A percentile compares a stretch with the other conserved stretches of the same genome.
Evolutionary conservation across 2,113 vertebrate genomes (phyloP).

Genomic region (Pyrgilauda ruficollis): DNA sequence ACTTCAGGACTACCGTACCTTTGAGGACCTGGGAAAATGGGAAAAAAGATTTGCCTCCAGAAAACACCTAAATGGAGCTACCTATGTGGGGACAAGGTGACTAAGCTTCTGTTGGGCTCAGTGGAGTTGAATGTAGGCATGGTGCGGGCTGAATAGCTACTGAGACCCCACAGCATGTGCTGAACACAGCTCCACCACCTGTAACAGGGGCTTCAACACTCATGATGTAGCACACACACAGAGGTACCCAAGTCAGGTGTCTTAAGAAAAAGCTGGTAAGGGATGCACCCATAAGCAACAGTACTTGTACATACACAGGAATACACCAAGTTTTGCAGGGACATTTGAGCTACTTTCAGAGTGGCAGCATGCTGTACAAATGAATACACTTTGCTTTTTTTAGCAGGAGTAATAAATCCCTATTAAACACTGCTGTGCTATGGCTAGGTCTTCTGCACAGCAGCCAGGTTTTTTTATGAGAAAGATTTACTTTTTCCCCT

Average conservation of each 20-base stretch:
- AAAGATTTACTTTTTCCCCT: not conserved
- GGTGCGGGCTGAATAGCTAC: not conserved
- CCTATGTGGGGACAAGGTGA: not conserved
- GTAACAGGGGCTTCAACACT: fast-evolving
- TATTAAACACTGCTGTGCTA: not conserved
- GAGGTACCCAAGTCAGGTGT: not conserved
- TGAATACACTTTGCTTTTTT: not conserved
- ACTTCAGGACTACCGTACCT: not conserved
- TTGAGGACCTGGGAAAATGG: not conserved
- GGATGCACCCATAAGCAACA: not conserved
- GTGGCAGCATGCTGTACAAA: not conserved
- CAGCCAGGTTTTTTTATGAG: not conserved
- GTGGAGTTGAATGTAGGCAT: fast-evolving
- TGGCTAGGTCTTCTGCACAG: not conserved
- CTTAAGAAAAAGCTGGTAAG: not conserved
- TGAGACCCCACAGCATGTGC: not conserved
- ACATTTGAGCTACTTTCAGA: not conserved
- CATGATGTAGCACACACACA: not conserved
- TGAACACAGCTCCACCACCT: not conserved
- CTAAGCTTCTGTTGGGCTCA: not conserved
- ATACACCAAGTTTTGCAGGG: not conserved
- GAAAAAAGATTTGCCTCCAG: not conserved
- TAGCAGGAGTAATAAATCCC: not conserved
- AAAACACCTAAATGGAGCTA: not conserved
- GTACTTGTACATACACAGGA: fast-evolving